Conservation (phyloP, 2,113 vertebrate species). For the Herpetotheres cachinnans region DNA sequence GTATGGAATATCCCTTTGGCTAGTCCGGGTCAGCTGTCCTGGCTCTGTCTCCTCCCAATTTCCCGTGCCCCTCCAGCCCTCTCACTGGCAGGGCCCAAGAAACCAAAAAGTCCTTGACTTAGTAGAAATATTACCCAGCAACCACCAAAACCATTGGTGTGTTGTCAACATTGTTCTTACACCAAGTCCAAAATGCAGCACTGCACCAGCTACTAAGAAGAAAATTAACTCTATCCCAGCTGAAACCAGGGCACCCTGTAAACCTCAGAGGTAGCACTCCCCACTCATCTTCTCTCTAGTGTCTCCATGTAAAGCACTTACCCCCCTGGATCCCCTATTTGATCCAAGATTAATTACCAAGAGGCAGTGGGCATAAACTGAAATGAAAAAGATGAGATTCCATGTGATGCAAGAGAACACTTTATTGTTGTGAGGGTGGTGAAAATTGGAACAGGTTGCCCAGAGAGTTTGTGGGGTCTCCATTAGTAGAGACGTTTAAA, state of each 20-base stretch:
- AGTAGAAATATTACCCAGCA: too few species aligned
- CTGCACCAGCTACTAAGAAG: too few species aligned
- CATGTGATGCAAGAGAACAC: neutral
- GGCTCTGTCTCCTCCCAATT: too few species aligned
- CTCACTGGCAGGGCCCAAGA: too few species aligned
- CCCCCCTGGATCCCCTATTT: neutral
- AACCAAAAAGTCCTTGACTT: too few species aligned
- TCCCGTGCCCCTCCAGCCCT: too few species aligned
- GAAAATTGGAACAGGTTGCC: neutral
- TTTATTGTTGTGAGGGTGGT: neutral
- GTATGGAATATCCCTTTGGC: too few species aligned
- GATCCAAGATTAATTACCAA: neutral
- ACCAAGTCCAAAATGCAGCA: too few species aligned
- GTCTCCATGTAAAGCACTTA: neutral
- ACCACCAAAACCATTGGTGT: too few species aligned
- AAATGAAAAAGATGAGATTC: neutral
- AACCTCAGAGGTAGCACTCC: neutral
- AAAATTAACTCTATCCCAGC: too few species aligned
- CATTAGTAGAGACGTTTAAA: neutral
- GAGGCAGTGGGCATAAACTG: neutral
- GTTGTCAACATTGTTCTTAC: too few species aligned
- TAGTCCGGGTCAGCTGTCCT: too few species aligned
- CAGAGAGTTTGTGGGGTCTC: neutral
- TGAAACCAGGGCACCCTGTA: neutral
- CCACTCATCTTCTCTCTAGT: rapidly evolving